Conservation (phyloP, 1,140 invertebrate genomes). For the Heterodera carotae region DNA sequence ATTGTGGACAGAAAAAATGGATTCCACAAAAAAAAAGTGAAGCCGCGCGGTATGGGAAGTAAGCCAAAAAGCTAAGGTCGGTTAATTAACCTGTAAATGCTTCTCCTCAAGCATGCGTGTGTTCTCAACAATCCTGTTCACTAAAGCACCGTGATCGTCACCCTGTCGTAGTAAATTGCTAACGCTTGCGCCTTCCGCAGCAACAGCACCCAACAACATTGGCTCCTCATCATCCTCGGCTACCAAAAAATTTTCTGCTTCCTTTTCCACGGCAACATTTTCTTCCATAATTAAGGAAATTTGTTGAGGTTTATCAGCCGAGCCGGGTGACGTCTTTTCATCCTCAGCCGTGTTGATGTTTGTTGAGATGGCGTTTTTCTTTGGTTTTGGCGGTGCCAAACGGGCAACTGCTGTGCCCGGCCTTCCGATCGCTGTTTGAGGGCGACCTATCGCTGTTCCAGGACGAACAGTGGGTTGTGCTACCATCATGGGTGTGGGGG, state of each 20-base stretch:
- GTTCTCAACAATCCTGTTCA: slow-evolving; percentile 51
- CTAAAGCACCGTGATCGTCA: slow-evolving; percentile 45
- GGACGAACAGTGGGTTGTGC: slow-evolving; percentile 9
- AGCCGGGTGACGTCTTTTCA: not conserved
- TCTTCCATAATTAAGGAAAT: slow-evolving; percentile 43
- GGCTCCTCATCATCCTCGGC: slow-evolving; percentile 55
- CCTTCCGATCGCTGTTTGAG: slow-evolving; percentile 50
- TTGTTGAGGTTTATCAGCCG: slow-evolving; percentile 13
- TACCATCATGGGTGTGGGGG: not conserved
- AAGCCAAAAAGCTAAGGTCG: not conserved
- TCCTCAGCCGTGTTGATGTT: slow-evolving; percentile 7
- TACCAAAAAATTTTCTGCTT: slow-evolving; percentile 42
- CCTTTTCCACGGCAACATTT: slow-evolving; percentile 25
- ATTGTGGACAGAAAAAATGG: not conserved
- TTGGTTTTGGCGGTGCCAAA: slow-evolving; percentile 50
- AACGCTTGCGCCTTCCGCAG: slow-evolving; percentile 31
- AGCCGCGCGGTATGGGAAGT: no score
- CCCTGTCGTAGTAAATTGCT: slow-evolving; percentile 30
- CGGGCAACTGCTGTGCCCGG: slow-evolving; percentile 52
- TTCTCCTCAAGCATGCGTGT: slow-evolving; percentile 50
- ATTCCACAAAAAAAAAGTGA: not conserved
- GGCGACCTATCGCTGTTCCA: slow-evolving; percentile 39
- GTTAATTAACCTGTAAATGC: slow-evolving; percentile 14
- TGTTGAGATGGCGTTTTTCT: slow-evolving; percentile 36
- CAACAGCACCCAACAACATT: slow-evolving; percentile 9